Evolutionary conservation across 2,113 vertebrate species (phyloP).

Genomic region (Diadophis punctatus): DNA sequence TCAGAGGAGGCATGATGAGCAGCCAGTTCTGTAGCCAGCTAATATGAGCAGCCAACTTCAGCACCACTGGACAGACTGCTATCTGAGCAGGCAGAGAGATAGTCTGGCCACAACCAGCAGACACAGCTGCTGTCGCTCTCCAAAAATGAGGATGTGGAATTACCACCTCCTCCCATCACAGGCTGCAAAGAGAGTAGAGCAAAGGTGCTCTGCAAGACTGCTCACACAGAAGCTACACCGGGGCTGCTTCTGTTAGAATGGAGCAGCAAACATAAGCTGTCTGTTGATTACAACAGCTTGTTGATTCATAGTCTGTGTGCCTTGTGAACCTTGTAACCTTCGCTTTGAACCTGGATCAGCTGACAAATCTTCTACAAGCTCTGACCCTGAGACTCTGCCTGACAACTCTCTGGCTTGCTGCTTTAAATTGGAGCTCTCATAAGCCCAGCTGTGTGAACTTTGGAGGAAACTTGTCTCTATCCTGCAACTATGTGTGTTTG

Average conservation of each 20-base stretch:
- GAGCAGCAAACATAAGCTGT: background rate
- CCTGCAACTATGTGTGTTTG: background rate
- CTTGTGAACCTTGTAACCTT: background rate
- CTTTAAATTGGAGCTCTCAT: background rate
- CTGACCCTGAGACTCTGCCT: too few species aligned
- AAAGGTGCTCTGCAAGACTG: background rate
- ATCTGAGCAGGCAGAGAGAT: background rate
- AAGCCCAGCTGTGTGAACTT: background rate
- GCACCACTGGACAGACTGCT: background rate
- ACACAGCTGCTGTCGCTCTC: background rate
- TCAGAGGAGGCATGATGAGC: background rate
- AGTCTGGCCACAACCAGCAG: background rate
- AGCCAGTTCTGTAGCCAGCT: background rate
- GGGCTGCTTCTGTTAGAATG: background rate
- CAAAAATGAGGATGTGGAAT: background rate
- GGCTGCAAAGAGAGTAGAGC: background rate
- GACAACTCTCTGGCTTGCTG: background rate
- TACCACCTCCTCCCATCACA: background rate
- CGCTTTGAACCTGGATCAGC: background rate
- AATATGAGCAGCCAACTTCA: background rate
- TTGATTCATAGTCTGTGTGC: background rate
- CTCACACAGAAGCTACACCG: background rate
- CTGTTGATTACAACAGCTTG: background rate
- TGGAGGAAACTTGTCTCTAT: background rate
- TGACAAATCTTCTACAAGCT: too few species aligned